phyloP scores from a whole-genome alignment of 2,888 invertebrate species.

The Harpalus rubripes region DNA sequence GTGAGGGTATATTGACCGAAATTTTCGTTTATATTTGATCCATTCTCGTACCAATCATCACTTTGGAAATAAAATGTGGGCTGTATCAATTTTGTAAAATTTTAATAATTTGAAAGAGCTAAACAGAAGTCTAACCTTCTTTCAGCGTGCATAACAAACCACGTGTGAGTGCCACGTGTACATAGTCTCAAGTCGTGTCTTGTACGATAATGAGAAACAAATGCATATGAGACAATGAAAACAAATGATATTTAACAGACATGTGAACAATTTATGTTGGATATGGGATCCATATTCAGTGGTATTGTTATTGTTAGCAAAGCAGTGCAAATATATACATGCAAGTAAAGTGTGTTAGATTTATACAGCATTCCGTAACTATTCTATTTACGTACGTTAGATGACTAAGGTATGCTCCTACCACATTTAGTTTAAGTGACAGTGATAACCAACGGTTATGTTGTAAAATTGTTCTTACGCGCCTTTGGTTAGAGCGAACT shows the following conservation, averaged over 20 bases:
- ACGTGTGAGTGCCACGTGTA: slow-evolving; percentile 28
- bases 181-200: slow-evolving; percentile 44
- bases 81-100: too few relatives aligned
- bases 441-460: too few relatives aligned
- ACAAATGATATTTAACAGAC: slow-evolving; percentile 24
- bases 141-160: slow-evolving; percentile 22
- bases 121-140: slow-evolving; percentile 22
- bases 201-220: slow-evolving; percentile 35
- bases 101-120: neutral
- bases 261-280: slow-evolving; percentile 1
- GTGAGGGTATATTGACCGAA: too few relatives aligned
- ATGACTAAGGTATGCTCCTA: neutral
- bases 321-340: slow-evolving; percentile 18
- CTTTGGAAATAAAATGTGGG: too few relatives aligned
- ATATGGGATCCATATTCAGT: slow-evolving; percentile 36
- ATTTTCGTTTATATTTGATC: too few relatives aligned
- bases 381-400: slow-evolving; percentile 48
- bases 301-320: slow-evolving; percentile 18
- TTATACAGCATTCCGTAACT: neutral
- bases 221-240: slow-evolving; percentile 24
- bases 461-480: too few relatives aligned
- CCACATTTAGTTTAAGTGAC: too few relatives aligned
- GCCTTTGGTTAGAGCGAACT: too few relatives aligned
- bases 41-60: too few relatives aligned
- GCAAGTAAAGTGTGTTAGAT: slow-evolving; percentile 13